Conservation (phyloP, 1,140 invertebrate species). For the Drosophila ohnishii region DNA sequence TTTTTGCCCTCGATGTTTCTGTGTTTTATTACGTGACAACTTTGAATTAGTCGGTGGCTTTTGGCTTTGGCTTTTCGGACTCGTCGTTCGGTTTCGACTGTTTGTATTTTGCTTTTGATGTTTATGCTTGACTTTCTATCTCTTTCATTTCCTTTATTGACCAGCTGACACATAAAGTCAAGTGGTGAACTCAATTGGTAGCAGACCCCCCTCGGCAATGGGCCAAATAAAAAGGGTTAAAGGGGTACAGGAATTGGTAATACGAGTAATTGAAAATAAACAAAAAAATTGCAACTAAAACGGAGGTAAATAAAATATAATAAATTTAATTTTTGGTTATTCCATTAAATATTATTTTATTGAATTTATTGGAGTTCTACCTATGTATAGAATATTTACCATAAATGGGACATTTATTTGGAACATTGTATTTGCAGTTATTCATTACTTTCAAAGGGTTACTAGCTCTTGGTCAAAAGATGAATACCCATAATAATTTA, state of each 20-base stretch:
- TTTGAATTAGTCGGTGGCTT: slow-evolving; percentile 66
- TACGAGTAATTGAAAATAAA: neutral
- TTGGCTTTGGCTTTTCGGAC: slow-evolving; percentile 16
- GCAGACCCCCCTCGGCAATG: slow-evolving; percentile 1
- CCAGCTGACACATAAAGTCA: slow-evolving; percentile 57
- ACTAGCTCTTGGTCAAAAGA: no score
- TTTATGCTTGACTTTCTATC: slow-evolving; percentile 15
- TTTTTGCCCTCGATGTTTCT: slow-evolving; percentile 53
- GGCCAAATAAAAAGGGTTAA: neutral
- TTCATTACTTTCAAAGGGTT: no score
- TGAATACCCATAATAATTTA: neutral
- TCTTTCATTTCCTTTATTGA: slow-evolving; percentile 35
- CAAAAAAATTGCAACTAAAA: neutral
- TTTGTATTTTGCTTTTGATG: slow-evolving; percentile 59
- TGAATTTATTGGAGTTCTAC: neutral
- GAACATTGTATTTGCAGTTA: neutral
- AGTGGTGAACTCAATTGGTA: slow-evolving; percentile 31
- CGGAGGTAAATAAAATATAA: neutral
- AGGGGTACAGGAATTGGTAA: neutral
- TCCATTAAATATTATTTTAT: neutral
- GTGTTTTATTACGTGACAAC: slow-evolving; percentile 79
- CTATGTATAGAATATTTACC: neutral
- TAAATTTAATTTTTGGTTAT: neutral
- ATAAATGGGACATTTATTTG: neutral
- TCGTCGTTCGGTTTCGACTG: slow-evolving; percentile 31